Evolutionary conservation across 1,140 invertebrate genomes (phyloP), one percentile per base, ranked within the genome.

Genomic region (Camponotus vicinus): DNA sequence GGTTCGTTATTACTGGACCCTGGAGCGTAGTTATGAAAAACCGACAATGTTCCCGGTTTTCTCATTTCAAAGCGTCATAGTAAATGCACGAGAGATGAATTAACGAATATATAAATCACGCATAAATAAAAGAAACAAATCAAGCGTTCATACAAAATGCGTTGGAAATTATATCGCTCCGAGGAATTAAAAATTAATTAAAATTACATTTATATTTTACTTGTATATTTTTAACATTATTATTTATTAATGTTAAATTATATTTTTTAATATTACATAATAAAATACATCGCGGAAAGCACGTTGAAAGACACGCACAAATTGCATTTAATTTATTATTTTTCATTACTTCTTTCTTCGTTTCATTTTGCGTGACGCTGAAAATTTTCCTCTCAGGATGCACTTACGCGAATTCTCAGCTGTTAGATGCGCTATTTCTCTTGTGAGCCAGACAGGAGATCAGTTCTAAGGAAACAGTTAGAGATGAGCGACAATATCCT

Each of bases 401-500:
- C 64, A 69, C 45, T 80, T 82, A 83, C 27, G 79, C 37, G 52
- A 82, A 61, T 83, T 83, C 27, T 70, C 27, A 61, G 55, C 27
- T 83, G 69, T 61, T 73, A 83, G 61, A 83, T 83, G 57, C 55
- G 40, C 55, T 49, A 75, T 61, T 83, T 75, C 61, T 85, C 61
- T 79, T 61, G 61, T 42, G 37, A 21, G 45, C 45, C n/a, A 55
- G 75, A 79, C 71, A 55, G 21, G 34, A 67, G 75, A 85, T 77
- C 73, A 78, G 75, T 85, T 78, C 15, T 78, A 49, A 77, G 79
- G 40, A 83, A 83, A 69, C 45, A 83, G 79, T 69, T 83, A 34
- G 40, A 83, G 79, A 83, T 45, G 69, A 32, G 55, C 79, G 79
- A 83, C 79, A 75, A 75, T 83, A 83, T 83, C 69, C 79, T 45